These are phyloP conservation scores for Ancistrus triradiatus DNA, from an alignment of 2,113 vertebrate genomes.

Conservation along the genomic window DNA sequence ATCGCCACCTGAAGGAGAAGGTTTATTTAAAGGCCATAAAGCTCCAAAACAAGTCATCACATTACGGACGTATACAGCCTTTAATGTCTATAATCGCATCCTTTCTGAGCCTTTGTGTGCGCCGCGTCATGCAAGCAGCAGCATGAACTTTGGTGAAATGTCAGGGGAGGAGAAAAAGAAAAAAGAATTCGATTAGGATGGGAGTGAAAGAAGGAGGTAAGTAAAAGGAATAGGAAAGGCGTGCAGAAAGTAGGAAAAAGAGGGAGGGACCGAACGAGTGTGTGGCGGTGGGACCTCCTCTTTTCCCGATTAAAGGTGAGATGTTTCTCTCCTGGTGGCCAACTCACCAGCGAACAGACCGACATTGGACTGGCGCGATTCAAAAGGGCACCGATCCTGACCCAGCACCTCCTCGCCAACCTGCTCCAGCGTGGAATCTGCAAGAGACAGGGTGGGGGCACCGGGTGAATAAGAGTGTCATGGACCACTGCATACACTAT, in stretches of 20 bases:
- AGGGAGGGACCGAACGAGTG: no score
- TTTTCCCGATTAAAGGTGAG: conserved; percentile 43
- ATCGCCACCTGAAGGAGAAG: conserved; percentile 72
- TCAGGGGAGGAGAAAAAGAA: conserved; percentile 61
- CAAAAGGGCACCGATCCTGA: conserved; percentile 88
- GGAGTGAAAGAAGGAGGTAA: no score
- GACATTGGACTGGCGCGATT: conserved; percentile 84
- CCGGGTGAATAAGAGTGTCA: background rate
- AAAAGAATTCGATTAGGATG: no score
- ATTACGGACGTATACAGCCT: no score
- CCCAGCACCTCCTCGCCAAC: conserved; percentile 86
- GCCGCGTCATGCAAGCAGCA: conserved; percentile 42
- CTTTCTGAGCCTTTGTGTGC: conserved; percentile 18
- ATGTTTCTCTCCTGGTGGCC: conserved; percentile 32
- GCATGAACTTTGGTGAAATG: conserved; percentile 64
- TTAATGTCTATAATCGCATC: background rate
- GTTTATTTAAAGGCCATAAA: no score
- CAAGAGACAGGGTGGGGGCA: conserved; percentile 20
- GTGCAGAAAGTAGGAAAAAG: no score
- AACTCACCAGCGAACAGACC: conserved; percentile 85
- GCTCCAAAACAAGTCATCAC: background rate
- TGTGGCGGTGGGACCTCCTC: no score
- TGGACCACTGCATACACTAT: background rate
- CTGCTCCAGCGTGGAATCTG: conserved; percentile 79
- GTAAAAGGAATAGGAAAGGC: no score